Conservation (phyloP, 2,888 invertebrate species). For the Zonitis immaculata region DNA sequence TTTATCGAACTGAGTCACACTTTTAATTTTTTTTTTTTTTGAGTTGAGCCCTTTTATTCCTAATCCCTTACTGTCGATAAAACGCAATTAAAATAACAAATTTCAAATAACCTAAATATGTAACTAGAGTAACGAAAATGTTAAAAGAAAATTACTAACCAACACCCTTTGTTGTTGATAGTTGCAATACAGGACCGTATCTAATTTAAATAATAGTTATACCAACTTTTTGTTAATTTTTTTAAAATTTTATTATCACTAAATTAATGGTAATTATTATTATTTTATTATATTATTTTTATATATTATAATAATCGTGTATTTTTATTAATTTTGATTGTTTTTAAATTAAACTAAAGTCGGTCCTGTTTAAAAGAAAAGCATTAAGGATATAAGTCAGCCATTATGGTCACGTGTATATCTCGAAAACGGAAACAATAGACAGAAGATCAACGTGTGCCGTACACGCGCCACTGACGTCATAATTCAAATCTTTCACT, state of each 20-base stretch:
- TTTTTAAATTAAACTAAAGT: not conserved
- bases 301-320: not conserved
- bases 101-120: constrained; percentile 27
- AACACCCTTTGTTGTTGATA: constrained; percentile 9
- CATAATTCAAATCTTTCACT: constrained; percentile 40
- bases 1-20: not conserved
- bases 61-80: constrained; percentile 23
- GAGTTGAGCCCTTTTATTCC: too few species aligned
- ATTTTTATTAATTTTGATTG: not conserved
- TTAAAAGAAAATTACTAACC: constrained; percentile 18
- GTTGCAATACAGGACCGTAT: constrained; percentile 19
- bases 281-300: not conserved
- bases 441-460: constrained; percentile 39
- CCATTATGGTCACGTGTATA: constrained; percentile 41
- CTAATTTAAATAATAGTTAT: not conserved
- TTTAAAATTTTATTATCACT: too few species aligned
- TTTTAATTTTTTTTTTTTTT: not conserved
- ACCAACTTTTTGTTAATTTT: not conserved
- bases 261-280: too few species aligned
- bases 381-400: constrained; percentile 32
- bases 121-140: constrained; percentile 21
- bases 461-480: constrained; percentile 38
- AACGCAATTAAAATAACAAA: constrained; percentile 33
- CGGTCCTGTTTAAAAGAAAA: constrained; percentile 23
- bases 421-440: constrained; percentile 41